A percentile compares a stretch with the other conserved stretches of the same genome.
phyloP scores from a whole-genome alignment of 2,797 vertebrate genomes.

The Gadopsis marmoratus region DNA sequence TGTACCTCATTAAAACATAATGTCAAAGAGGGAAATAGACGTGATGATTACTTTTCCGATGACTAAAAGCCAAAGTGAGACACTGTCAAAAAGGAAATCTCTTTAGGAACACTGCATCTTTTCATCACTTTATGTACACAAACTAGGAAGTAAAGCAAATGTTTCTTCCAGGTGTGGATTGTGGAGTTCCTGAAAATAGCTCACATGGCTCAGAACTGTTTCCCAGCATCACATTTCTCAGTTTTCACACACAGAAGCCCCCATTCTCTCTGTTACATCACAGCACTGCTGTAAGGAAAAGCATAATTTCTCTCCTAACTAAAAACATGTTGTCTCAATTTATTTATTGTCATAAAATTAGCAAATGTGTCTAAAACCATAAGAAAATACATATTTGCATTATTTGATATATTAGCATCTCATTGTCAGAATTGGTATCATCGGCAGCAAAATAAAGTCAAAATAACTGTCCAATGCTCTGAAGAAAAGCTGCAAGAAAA shows the following conservation, averaged over 20 bases:
- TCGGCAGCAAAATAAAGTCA: background rate
- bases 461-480: background rate
- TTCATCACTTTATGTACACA: background rate
- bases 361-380: background rate
- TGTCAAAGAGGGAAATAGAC: background rate
- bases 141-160: constrained; percentile 50
- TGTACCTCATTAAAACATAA: constrained; percentile 16
- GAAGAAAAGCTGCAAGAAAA: background rate
- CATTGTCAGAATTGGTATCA: background rate
- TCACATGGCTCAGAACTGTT: constrained; percentile 24
- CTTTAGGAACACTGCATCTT: constrained; percentile 2
- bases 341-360: background rate
- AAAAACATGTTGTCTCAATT: background rate
- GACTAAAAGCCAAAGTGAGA: background rate
- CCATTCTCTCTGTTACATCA: constrained; percentile 6
- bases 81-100: constrained; percentile 12
- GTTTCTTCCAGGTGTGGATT: constrained; percentile 48
- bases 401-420: background rate
- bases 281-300: background rate
- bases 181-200: constrained; percentile 47
- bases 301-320: background rate
- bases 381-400: background rate
- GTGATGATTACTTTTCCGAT: constrained; percentile 20
- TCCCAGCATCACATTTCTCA: constrained; percentile 22
- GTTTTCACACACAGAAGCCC: constrained; percentile 27